Base-by-base conservation (phyloP, 2,888 invertebrate species). In the Sericinus montela region DNA sequence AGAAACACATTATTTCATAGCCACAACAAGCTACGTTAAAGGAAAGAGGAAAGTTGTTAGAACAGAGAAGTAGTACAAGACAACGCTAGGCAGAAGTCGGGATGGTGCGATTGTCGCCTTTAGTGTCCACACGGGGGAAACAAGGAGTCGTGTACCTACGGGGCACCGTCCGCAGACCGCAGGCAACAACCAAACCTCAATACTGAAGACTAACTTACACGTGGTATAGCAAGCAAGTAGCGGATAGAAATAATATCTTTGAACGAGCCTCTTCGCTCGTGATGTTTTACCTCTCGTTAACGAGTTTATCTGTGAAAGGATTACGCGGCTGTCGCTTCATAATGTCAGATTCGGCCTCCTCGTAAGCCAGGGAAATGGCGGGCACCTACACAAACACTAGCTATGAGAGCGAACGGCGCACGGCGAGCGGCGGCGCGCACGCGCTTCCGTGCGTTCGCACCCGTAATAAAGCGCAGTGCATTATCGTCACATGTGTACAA, bases 261-360 rank as follows among this genome's bases (percentile, higher is more conserved):
- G 73, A 74, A 81, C 84, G 83, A 78, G 69, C 64, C 54, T 58
- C 61, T 59, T 58, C 77, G 75, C 83, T 79, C 85, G 77, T 67
- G 70, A 63, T 77, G 75, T 74, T 78, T 93, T 94, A 97, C 97
- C 98, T 97, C 94, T 96, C 96, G 92, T 98, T 98, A 90, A 98
- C 98, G 89, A 98, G 95, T 93, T 98, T 98, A 93, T 98, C 98
- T 91, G 92, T 93, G 93, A 95, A 94, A 91, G 98, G 97, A 92
- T 98, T 95, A 93, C 98, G 94, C 90, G 98, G 98, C 91, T 95
- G 95, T 90, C 98, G 94, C 94, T 97, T 97, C 98, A 98, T 98
- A 90, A 98, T 98, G 94, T 98, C 98, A 90, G 96, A 96, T 92
- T 98, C 98, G 89, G 97, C 96, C 91, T 95, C 95, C 93, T 98